phyloP scores from a whole-genome alignment of 1,140 invertebrate genomes.

The Nilaparvata lugens region DNA sequence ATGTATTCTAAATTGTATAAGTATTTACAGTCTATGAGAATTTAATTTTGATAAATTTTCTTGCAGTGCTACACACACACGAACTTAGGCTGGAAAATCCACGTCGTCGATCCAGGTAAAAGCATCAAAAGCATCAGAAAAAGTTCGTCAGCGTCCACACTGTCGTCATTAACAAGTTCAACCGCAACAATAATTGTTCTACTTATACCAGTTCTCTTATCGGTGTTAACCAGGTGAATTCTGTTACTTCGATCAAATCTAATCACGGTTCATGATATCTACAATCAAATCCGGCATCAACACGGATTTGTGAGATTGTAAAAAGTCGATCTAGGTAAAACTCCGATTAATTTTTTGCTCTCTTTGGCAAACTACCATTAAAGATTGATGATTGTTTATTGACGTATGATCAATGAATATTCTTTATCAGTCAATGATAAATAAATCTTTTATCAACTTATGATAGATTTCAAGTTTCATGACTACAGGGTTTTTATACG shows the following conservation, averaged over 20 bases:
- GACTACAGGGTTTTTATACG: no score
- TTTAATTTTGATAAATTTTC: no score
- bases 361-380: neutral
- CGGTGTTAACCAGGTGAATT: neutral
- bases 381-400: neutral
- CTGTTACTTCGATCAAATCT: neutral
- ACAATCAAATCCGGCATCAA: neutral
- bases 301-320: neutral
- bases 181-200: neutral
- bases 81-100: conserved; percentile 88
- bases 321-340: neutral
- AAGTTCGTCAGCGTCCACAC: neutral
- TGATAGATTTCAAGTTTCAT: no score
- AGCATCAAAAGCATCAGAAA: conserved; percentile 2
- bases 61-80: conserved; percentile 82
- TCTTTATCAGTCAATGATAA: no score
- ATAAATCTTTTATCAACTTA: no score
- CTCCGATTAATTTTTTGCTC: neutral
- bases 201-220: neutral
- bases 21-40: neutral
- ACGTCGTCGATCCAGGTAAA: conserved; percentile 63
- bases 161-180: neutral
- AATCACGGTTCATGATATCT: neutral
- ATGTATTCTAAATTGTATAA: neutral
- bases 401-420: neutral